Base-by-base conservation (phyloP, 2,888 invertebrate genomes). In the Calameuta idolon region DNA sequence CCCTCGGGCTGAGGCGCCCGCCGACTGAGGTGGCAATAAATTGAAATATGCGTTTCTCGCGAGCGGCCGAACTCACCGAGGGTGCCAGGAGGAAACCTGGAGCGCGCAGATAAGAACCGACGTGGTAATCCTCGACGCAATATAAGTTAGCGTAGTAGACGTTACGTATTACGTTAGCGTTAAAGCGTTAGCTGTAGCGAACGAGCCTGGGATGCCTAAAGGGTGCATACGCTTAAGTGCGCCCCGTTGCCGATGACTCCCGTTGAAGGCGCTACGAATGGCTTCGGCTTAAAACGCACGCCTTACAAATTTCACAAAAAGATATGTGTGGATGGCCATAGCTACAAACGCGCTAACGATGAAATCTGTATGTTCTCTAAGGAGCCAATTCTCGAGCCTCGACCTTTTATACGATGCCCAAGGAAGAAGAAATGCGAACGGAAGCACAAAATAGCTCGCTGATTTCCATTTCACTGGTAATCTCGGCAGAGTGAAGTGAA, bases 71-170 rank as follows among this genome's bases (percentile, higher is more conserved):
- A 79, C 84, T 82, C 80, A 81, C 80, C 82, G 84, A 75, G 77
- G 34, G 75, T 76, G 74, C 75, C 79, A 81, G 81, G 78, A 33
- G 31, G 79, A 81, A 81, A 85, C 83, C 88, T 88, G 88, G 85
- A 78, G 84, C 84, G 83, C 83, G 84, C 83, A 89, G 90, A 90
- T 90, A 90, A 90, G 90, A 87, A 89, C 86, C 88, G 88, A 87
- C 88, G 87, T 87, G 86, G 89, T 90, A 90, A 90, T 90, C 90
- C 89, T 87, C 86, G 84, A 85, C 86, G 88, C 88, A 88, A 87
- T 89, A 88, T 89, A 90, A 90, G 89, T 89, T 90, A 88, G 87
- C 87, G 85, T 78, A 85, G 84, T 86, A 87, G 87, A 87, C 87
- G 88, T 87, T 85, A 87, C 86, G 86, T 87, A 87, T 89, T 89